Evolutionary conservation across 2,888 invertebrate genomes (phyloP), one percentile per base, ranked within the genome.

Genomic region (Brenthis daphne): DNA sequence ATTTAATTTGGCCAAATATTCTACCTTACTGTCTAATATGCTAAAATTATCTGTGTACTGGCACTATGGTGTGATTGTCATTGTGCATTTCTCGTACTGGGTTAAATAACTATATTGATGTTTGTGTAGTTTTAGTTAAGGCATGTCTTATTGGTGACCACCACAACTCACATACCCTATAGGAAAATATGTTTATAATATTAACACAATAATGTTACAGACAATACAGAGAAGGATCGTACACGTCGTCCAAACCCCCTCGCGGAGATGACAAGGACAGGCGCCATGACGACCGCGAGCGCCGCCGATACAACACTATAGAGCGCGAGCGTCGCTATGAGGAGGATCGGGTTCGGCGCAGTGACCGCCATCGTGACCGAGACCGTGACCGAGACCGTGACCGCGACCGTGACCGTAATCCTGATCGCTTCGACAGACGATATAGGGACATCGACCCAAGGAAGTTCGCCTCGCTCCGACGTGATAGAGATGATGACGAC

Each of bases 161-260:
- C 37, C 37, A 37, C 1, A 3, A 29, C 3, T 4, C 3, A 29
- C 29, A 29, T 29, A 29, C 0, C 29, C 29, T 29, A 29, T 29
- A 29, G 29, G 29, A 29, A 29, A 4, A 29, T 37, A 37, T 37
- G 6, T 43, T 11, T 11, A 43, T 43, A 43, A 43, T 43, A 1
- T 43, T 8, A 43, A 11, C 0, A n/a, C 6, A 14, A 58, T 2
- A 6, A 16, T 55, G n/a, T 70, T 71, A 1, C 78, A 92, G 94
- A 73, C 87, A 90, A 20, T 91, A 92, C 80, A 85, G 94, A 54
- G 94, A 94, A 76, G 93, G 93, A 16, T 91, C 92, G 50, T 88
- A 91, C 80, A 79, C 88, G 57, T 84, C 87, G n/a, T 83, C 87
- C 37, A 90, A 89, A 75, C 91, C 92, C 43, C 92, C 90, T 37